Base-by-base conservation (phyloP, 2,888 invertebrate species). In the Tachina fera region DNA sequence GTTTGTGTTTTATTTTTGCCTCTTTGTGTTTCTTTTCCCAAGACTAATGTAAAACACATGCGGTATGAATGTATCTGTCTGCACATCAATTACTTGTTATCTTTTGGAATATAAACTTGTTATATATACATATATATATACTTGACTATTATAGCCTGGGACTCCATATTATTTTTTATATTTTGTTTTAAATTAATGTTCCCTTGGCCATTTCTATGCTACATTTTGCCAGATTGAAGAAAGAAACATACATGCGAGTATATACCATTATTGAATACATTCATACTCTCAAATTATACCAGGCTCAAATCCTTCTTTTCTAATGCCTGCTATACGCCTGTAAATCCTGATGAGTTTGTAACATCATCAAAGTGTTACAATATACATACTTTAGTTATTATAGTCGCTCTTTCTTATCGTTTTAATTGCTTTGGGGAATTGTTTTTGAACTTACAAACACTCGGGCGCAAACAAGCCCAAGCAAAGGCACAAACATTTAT, bases 361-460 rank as follows among this genome's bases (percentile, higher is more conserved):
- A 68, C 53, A 83, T 79, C 79, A 71, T 86, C 83, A 86, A 83
- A 86, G 79, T 83, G 86, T 86, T 86, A 83, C 75, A 70, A 83
- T 83, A 79, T 60, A 56, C 80, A 68, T 65, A 70, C 82, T 74
- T 82, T 83, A 71, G 79, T 79, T 86, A 76, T 86, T 83, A 76
- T 63, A 80, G 79, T 80, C 72, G 56, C 79, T 86, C 83, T 86
- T 86, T 86, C 83, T 86, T 86, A 86, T 86, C 86, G 83, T 83
- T 86, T 86, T 86, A 83, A 86, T 86, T 86, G 86, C 86, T 86
- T 86, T 83, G 67, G 86, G 86, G 83, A 86, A 80, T 76, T 83
- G 79, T 53, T 79, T 81, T 68, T 53, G 58, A 80, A 53, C 80
- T 72, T 56, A 68, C 16, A 39, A 49, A 49, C 13, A 67, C 19